These are phyloP conservation scores for Camelus bactrianus DNA, from an alignment of 2,113 vertebrate species.

Conservation along the genomic window DNA sequence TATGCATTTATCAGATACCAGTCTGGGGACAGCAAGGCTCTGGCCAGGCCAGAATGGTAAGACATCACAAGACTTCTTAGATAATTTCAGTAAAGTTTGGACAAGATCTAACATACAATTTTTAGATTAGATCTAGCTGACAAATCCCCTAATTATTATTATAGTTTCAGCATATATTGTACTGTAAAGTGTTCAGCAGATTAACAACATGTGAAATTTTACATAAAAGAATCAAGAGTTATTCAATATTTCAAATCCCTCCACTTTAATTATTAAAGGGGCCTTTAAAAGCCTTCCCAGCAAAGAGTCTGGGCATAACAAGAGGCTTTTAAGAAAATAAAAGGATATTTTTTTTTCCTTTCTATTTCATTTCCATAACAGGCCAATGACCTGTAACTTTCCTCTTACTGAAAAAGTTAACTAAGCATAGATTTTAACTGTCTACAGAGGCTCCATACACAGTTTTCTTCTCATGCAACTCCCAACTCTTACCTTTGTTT, in stretches of 20 bases:
- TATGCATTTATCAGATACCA: not conserved
- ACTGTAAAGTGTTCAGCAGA: not conserved
- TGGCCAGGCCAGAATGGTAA: not conserved
- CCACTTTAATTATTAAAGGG: constrained; percentile 67
- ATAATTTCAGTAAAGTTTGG: constrained; percentile 35
- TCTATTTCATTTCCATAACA: constrained; percentile 42
- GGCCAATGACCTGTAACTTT: constrained; percentile 4
- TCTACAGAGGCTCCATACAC: not conserved
- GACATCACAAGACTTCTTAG: not conserved
- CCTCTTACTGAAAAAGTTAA: constrained; percentile 38
- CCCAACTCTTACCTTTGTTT: not conserved
- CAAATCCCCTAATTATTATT: constrained; percentile 52
- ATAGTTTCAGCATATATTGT: not conserved
- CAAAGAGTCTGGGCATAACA: not conserved
- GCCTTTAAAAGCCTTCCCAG: constrained; percentile 43
- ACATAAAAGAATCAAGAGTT: constrained; percentile 63
- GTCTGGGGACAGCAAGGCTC: not conserved
- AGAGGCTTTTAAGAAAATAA: constrained; percentile 53
- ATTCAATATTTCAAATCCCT: constrained; percentile 65
- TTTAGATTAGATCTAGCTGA: constrained; percentile 58
- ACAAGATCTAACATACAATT: constrained; percentile 38
- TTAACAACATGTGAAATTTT: constrained; percentile 60
- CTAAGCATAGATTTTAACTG: constrained; percentile 36
- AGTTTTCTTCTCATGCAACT: not conserved
- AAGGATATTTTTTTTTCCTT: constrained; percentile 28